A percentile compares a stretch with the other conserved stretches of the same genome.
Conservation (phyloP, 2,113 vertebrate species). For the Trachemys scripta region DNA sequence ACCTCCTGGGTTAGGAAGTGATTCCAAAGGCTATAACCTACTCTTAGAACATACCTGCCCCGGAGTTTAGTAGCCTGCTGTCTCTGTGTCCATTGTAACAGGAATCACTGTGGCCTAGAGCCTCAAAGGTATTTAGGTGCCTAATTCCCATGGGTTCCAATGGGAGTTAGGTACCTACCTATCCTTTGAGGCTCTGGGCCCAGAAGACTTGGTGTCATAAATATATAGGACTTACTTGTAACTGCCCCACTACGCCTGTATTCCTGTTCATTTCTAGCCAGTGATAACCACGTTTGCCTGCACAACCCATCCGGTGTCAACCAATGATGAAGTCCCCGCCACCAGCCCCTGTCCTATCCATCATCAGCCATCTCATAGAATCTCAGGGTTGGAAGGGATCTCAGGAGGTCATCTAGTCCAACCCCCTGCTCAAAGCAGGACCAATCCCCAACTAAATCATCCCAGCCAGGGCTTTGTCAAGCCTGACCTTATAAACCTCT, state of each 20-base stretch:
- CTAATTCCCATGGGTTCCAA: not conserved
- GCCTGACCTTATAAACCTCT: too few relatives aligned
- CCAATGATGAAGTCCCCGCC: fast-evolving
- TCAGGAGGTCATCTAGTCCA: too few relatives aligned
- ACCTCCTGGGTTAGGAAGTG: slow-evolving; percentile 27
- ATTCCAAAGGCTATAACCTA: slow-evolving; percentile 5
- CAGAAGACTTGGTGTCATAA: not conserved
- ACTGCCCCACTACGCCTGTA: not conserved
- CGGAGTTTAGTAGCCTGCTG: too few relatives aligned
- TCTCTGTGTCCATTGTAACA: not conserved
- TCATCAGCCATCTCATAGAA: not conserved
- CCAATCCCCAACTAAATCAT: too few relatives aligned
- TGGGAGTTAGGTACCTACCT: not conserved
- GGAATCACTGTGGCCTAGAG: not conserved
- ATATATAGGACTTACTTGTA: not conserved
- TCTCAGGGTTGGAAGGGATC: too few relatives aligned
- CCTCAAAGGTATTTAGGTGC: not conserved
- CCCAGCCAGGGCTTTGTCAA: too few relatives aligned
- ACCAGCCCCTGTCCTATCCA: not conserved
- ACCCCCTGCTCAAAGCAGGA: too few relatives aligned
- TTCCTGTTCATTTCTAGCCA: not conserved
- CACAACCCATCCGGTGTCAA: not conserved
- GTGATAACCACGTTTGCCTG: not conserved
- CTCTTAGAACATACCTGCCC: not conserved
- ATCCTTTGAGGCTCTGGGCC: not conserved